A percentile compares a stretch with the other conserved stretches of the same genome.
Conservation (phyloP, 2,797 vertebrate species). For the Enteromius viviparus region DNA sequence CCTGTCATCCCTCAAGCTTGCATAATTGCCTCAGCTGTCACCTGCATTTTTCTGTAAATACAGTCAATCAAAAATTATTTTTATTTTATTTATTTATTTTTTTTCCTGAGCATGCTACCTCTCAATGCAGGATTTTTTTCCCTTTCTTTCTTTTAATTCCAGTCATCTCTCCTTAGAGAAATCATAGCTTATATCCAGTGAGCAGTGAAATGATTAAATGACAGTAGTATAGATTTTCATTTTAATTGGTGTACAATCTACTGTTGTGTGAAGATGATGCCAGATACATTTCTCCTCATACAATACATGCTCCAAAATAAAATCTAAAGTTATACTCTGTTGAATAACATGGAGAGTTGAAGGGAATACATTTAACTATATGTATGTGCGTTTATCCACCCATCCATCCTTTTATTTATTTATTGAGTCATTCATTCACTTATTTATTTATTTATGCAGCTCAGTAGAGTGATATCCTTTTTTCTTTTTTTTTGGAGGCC, state of each 20-base stretch:
- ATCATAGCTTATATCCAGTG: slow-evolving; percentile 50
- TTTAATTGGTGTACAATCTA: slow-evolving; percentile 49
- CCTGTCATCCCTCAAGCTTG: slow-evolving; percentile 38
- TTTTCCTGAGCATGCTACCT: slow-evolving; percentile 22
- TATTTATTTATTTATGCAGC: too few relatives aligned
- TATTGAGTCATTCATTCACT: too few relatives aligned
- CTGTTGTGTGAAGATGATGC: slow-evolving; percentile 21
- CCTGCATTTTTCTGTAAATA: slow-evolving; percentile 45
- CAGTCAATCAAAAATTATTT: slow-evolving; percentile 50
- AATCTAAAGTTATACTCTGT: neutral
- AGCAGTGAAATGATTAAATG: slow-evolving; percentile 53
- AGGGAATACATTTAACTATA: neutral
- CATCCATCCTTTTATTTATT: neutral
- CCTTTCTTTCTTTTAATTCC: slow-evolving; percentile 17
- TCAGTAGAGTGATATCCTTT: neutral
- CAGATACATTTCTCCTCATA: neutral
- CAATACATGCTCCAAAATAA: neutral
- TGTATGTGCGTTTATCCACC: neutral
- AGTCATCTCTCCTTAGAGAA: slow-evolving; percentile 48
- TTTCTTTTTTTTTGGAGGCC: neutral
- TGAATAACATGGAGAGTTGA: neutral
- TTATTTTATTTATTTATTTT: neutral
- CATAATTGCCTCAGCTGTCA: slow-evolving; percentile 46
- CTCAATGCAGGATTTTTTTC: neutral
- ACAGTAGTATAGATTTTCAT: slow-evolving; percentile 55